Base-by-base conservation (phyloP, 2,797 vertebrate species). In the Triplophysa bombifrons region DNA sequence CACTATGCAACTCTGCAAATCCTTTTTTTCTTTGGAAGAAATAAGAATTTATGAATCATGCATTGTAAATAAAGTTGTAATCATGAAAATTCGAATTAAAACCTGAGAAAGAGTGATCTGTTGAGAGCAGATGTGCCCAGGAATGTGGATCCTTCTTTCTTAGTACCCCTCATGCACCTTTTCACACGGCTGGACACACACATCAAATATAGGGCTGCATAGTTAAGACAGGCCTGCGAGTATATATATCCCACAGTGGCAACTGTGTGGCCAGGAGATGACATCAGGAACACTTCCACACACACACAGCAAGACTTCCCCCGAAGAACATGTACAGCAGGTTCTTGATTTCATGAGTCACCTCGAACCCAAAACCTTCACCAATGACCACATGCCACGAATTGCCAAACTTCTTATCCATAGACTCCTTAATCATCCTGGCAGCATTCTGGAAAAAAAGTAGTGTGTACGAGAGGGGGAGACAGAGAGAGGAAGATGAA, bases 361-460 rank as follows among this genome's bases (percentile, higher is more conserved):
- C 95, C 91, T 99, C 97, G n/a, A 99, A 98, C 70, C 96, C 96
- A 63, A 99, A 99, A 64, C 96, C 95, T 84, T 99, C 97, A 0
- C 97, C 97, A 3, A 99, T 98, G 88, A 99, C 98, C 83, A 98
- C 97, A 0, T 99, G 97, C 98, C 98, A 99, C 30, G 97, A 99
- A 87, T 96, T 98, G 73, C 98, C 98, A 46, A 98, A 99, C 85
- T 95, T 98, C 94, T 99, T 99, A 91, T 99, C 98, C 98, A 99
- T 99, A 0, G 95, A 95, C 91, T 99, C 98, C 85, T 99, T 99
- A 87, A 99, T 99, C 98, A 99, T 98, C 91, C 98, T 99, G n/a
- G 98, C 93, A 12, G 92, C 93, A 60, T 91, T 93, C 93, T 93
- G 83, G 60, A 65, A 65, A 72, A 72, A 22, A 9, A 72, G 0